phyloP scores from a whole-genome alignment of 2,888 invertebrate species.

The Prosapia bicincta region DNA sequence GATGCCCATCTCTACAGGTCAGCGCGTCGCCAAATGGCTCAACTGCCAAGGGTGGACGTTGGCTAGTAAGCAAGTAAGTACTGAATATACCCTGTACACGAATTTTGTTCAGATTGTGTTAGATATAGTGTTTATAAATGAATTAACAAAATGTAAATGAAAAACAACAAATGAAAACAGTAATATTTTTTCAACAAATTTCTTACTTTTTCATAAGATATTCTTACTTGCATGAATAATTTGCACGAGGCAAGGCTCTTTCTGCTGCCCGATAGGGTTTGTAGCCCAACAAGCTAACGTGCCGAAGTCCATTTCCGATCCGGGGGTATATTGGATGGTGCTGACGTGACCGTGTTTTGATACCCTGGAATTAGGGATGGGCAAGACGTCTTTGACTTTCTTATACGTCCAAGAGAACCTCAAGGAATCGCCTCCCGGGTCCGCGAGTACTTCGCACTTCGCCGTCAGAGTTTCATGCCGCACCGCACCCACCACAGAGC shows the following conservation, averaged over 20 bases:
- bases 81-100: too few species aligned
- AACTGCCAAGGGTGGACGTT: too few species aligned
- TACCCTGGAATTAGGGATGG: conserved; percentile 62
- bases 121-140: too few species aligned
- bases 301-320: conserved; percentile 62
- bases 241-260: conserved; percentile 76
- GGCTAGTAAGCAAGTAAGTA: too few species aligned
- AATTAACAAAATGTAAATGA: too few species aligned
- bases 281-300: conserved; percentile 86
- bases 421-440: conserved; percentile 61
- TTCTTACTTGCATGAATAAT: conserved; percentile 75
- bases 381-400: conserved; percentile 70
- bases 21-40: too few species aligned
- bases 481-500: conserved; percentile 67
- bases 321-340: conserved; percentile 56
- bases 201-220: too few species aligned
- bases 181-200: too few species aligned
- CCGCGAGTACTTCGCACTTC: conserved; percentile 77
- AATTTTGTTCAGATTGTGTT: too few species aligned
- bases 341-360: conserved; percentile 51
- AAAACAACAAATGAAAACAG: too few species aligned
- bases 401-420: conserved; percentile 85
- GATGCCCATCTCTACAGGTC: too few species aligned
- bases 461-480: conserved; percentile 70
- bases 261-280: conserved; percentile 78